Evolutionary conservation across 2,888 invertebrate species (phyloP), one percentile per base, ranked within the genome.

Genomic region (Kryphioiulus occultus): DNA sequence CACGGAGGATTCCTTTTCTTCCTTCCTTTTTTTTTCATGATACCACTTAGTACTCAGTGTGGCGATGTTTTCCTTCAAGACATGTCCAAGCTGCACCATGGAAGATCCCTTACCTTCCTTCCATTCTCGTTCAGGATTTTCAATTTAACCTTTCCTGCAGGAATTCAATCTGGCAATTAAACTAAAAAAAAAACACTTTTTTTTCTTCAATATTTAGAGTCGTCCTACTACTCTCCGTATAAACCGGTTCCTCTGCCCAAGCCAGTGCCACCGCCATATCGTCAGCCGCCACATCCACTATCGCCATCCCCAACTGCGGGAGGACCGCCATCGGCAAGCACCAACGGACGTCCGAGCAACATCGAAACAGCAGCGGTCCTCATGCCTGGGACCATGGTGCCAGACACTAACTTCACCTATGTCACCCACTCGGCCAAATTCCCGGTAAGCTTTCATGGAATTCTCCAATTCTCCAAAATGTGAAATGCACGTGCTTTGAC

Each of bases 251-350:
- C 87, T 17, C 17, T 87, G n/a, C 88, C 88, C 3, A 88, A 88
- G 78, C 88, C 88, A 22, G 68, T 88, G 22, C 88, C 88, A 5
- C 88, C 88, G 15, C 88, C 88, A 19, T 88, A 88, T 78, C 88
- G 88, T 17, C 88, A 88, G 44, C 88, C 88, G 32, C 88, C 88
- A 19, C 53, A 35, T 53, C 87, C 84, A 32, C 82, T 39, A n/a
- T 82, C 30, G 35, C 35, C 82, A 19, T 39, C 30, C 15, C 78
- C 87, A 15, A 35, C n/a, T 9, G 15, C 32, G 17, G 83, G 39
- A 19, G 53, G 0, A 39, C 87, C 87, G 4, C 85, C 39, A 5
- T 32, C 35, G 32, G 26, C 59, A 86, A 15, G 19, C 32, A 17
- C 22, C 78, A 32, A 44, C 84, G 30, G 26, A 26, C 87, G 83